Evolutionary conservation across 1,140 invertebrate species (phyloP).

Genomic region (Aphaenogaster rudis): DNA sequence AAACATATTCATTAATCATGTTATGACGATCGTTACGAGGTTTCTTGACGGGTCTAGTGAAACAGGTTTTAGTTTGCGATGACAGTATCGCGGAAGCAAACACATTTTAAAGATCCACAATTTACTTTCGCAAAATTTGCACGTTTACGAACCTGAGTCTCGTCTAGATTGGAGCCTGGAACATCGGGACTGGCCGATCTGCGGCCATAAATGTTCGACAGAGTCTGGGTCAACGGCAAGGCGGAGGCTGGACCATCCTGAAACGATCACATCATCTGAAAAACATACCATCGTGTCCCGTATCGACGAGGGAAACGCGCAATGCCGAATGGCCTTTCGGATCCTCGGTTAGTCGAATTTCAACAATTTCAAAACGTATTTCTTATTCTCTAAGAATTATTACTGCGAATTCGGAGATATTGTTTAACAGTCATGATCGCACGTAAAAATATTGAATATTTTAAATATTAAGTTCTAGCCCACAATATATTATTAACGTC

Average conservation of each 20-base stretch:
- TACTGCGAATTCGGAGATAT: background rate
- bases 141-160: constrained; percentile 82
- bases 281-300: constrained; percentile 40
- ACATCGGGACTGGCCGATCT: constrained; percentile 83
- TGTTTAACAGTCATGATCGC: background rate
- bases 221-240: constrained; percentile 83
- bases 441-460: background rate
- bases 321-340: constrained; percentile 13
- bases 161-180: constrained; percentile 78
- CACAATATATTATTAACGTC: background rate
- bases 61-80: constrained; percentile 4
- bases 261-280: constrained; percentile 74
- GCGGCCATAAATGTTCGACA: constrained; percentile 85
- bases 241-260: constrained; percentile 83
- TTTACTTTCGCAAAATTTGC: constrained; percentile 46
- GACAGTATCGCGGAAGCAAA: background rate
- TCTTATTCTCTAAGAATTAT: background rate
- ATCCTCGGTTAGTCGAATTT: background rate
- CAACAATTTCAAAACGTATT: background rate
- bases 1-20: background rate
- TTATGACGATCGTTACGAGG: background rate
- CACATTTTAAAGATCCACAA: background rate
- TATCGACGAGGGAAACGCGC: constrained; percentile 42
- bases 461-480: background rate
- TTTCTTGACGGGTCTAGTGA: background rate